Percentiles rank a stretch among this genome's conserved stretches.
Evolutionary conservation across 1,140 invertebrate species (phyloP).

Genomic region (Drosophila neocordata): DNA sequence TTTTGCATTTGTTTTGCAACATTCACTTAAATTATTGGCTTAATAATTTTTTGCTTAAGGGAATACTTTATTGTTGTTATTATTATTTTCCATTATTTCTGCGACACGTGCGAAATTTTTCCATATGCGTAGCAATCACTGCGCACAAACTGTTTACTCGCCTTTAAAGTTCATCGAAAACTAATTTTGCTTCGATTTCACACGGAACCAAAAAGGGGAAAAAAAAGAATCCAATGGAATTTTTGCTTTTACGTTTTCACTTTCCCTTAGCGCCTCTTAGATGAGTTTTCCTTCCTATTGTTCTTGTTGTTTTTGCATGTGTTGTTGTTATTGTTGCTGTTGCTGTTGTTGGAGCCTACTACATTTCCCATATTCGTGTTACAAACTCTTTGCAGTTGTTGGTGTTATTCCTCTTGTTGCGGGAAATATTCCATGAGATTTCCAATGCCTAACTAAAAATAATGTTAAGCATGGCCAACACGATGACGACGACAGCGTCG

Average conservation of each 20-base stretch:
- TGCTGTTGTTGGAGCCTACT: constrained; percentile 57
- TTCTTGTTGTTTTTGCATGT: constrained; percentile 18
- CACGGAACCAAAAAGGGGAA: constrained; percentile 50
- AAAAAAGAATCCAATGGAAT: constrained; percentile 76
- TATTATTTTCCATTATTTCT: constrained; percentile 15
- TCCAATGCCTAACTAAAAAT: constrained; percentile 79
- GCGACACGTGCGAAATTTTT: constrained; percentile 58
- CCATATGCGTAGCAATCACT: constrained; percentile 33
- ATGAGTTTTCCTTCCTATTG: constrained; percentile 21
- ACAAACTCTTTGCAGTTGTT: constrained; percentile 44
- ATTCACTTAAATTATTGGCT: background rate
- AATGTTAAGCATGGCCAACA: constrained; percentile 74
- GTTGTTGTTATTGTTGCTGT: constrained; percentile 20
- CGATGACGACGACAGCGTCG: constrained; percentile 27
- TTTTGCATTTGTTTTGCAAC: constrained; percentile 26
- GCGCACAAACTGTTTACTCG: constrained; percentile 71
- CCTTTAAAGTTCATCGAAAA: constrained; percentile 83
- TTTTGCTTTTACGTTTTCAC: constrained; percentile 76
- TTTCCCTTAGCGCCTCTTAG: constrained; percentile 65
- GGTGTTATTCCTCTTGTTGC: too few relatives aligned
- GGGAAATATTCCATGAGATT: constrained; percentile 62
- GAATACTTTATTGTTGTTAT: constrained; percentile 10
- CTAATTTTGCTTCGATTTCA: constrained; percentile 82
- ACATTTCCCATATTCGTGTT: constrained; percentile 76
- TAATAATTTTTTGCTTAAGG: constrained; percentile 10